Conservation (phyloP, 2,797 vertebrate genomes). For the Pelochelys cantorii region DNA sequence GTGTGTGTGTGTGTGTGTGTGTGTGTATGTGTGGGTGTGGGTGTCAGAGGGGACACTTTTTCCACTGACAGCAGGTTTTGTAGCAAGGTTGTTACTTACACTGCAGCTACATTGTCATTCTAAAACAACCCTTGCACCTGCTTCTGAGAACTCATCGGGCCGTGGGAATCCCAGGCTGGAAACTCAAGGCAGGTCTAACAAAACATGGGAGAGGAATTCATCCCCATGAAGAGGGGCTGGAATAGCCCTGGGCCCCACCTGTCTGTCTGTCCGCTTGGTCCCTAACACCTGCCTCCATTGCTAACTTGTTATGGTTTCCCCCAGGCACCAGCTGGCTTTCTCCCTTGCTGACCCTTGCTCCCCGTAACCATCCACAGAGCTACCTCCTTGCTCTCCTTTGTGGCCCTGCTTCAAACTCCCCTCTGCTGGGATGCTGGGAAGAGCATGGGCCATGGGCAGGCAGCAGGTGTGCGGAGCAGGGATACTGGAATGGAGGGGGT, state of each 20-base stretch:
- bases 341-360: too few relatives aligned
- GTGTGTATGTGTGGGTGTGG: too few relatives aligned
- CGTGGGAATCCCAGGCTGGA: not conserved
- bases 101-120: not conserved
- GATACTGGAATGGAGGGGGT: too few relatives aligned
- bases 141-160: not conserved
- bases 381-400: too few relatives aligned
- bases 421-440: not conserved
- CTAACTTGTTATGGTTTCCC: not conserved
- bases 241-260: not conserved
- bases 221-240: not conserved
- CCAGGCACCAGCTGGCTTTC: not conserved
- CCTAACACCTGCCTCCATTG: not conserved
- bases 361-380: not conserved
- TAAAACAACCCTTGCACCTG: rapidly evolving
- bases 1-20: too few relatives aligned
- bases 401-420: not conserved
- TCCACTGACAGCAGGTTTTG: not conserved
- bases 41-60: not conserved
- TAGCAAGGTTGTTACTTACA: not conserved
- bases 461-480: not conserved
- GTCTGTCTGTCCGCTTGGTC: not conserved
- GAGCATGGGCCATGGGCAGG: not conserved
- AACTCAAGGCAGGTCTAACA: not conserved
- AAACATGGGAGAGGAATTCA: not conserved